These are phyloP conservation scores for Sebastes itinus DNA, from an alignment of 2,797 vertebrate species.

Conservation along the genomic window DNA sequence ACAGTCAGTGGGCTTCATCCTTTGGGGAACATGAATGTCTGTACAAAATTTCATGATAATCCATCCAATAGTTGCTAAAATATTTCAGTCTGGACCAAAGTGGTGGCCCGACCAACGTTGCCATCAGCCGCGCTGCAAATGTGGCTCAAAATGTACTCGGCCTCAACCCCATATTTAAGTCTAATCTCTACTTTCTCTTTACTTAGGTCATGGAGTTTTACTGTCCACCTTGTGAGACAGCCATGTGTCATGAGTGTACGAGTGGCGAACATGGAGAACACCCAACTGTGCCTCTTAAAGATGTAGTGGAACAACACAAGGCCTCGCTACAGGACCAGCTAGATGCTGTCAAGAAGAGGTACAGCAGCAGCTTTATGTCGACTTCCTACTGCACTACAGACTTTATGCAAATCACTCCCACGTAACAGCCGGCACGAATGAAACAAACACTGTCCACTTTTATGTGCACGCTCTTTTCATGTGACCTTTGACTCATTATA, in stretches of 20 bases:
- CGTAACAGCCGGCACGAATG: neutral
- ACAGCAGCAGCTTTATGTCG: neutral
- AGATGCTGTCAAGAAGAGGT: conserved; percentile 94
- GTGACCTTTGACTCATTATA: neutral
- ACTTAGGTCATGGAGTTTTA: conserved; percentile 96
- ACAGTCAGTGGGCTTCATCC: neutral
- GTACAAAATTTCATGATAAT: neutral
- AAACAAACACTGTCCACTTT: neutral
- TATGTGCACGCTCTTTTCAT: neutral
- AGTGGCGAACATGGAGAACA: conserved; percentile 94
- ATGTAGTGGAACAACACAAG: conserved; percentile 96
- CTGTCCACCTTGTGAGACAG: conserved; percentile 96
- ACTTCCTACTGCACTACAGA: neutral
- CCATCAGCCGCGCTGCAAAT: neutral
- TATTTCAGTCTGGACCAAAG: neutral
- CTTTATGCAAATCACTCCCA: neutral
- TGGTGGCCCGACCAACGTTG: neutral
- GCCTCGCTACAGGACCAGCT: conserved; percentile 93
- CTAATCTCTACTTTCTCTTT: neutral
- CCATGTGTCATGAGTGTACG: conserved; percentile 96
- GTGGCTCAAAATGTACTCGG: neutral
- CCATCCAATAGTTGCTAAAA: neutral
- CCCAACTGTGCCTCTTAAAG: conserved; percentile 92
- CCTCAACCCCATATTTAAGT: neutral
- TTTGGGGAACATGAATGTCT: neutral